A percentile compares a stretch with the other conserved stretches of the same genome.
These are phyloP conservation scores for Melipona bicolor DNA, from an alignment of 2,888 invertebrate genomes.

Conservation along the genomic window DNA sequence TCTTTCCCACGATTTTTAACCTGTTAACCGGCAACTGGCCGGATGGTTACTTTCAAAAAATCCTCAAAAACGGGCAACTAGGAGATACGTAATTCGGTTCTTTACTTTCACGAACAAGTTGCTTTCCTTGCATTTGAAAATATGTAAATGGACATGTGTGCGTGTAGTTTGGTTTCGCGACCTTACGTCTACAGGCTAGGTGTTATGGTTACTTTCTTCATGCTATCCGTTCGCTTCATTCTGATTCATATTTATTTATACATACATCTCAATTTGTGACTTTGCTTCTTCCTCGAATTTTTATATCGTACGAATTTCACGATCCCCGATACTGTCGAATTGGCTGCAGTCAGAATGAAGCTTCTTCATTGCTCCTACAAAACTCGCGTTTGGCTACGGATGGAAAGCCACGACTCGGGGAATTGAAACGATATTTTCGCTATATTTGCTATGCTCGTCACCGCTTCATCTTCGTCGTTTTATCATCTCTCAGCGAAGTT, in stretches of 20 bases:
- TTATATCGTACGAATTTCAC: too few species aligned
- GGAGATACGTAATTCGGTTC: background rate
- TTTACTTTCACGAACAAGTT: background rate
- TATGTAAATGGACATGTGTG: too few species aligned
- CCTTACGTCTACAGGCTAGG: too few species aligned
- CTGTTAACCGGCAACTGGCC: conserved; percentile 7
- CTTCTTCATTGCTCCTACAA: background rate
- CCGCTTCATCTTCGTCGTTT: too few species aligned
- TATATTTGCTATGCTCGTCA: too few species aligned
- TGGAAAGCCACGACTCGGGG: too few species aligned
- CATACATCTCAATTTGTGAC: too few species aligned
- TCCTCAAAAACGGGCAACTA: background rate
- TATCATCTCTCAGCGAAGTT: background rate
- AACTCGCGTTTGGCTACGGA: background rate
- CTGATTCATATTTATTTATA: too few species aligned
- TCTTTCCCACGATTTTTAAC: conserved; percentile 1
- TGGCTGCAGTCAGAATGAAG: background rate
- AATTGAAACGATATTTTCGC: background rate
- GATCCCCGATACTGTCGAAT: too few species aligned
- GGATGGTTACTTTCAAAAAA: background rate
- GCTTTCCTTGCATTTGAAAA: background rate
- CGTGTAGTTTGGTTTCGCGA: background rate
- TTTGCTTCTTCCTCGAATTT: too few species aligned
- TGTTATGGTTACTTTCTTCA: too few species aligned
- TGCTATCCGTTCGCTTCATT: too few species aligned